Base-by-base conservation (phyloP, 2,797 vertebrate genomes). In the Ibycter americanus region DNA sequence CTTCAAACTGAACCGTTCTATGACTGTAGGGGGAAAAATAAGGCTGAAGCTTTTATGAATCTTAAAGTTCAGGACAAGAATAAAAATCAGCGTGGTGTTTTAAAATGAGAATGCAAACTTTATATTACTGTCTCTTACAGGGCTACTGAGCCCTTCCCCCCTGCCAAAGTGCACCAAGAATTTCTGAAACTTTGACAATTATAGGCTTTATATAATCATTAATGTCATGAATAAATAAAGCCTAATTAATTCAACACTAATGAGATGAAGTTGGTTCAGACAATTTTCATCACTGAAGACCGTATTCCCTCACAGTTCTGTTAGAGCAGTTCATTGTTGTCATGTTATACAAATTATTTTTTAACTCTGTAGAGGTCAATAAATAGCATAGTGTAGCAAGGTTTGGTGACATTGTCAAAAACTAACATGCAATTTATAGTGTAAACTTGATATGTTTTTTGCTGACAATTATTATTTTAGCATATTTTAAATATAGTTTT, bases 161-260 rank as follows among this genome's bases (percentile, higher is more conserved):
- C 36, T 40, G 15, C 70, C 44, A 67, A 66, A 89, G 14, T n/a
- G 19, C 13, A 74, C 32, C 46, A 61, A 73, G 42, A 87, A 76
- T 81, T 90, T 71, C 66, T 58, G 51, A 36, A 82, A 85, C 55
- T 73, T 84, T 59, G 73, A 52, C 67, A 56, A 1, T 92, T 90
- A 80, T 2, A 49, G 42, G 51, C 66, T 93, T 22, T 83, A 17
- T 79, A 19, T 92, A 93, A 82, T 96, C 86, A 83, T 94, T 92
- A 93, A 83, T 83, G 94, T 61, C 87, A 29, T 95, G 87, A 95
- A 97, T 96, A 93, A 97, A 93, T 93, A 93, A 96, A 93, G 25
- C 61, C 67, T 77, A 79, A 96, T 96, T 94, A 95, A 92, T 91
- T 96, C 81, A 65, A 15, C 58, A 46, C 80, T 96, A 96, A 96